Evolutionary conservation across 2,113 vertebrate genomes (phyloP), one percentile per base, ranked within the genome.

Genomic region (Thunnus maccoyii): DNA sequence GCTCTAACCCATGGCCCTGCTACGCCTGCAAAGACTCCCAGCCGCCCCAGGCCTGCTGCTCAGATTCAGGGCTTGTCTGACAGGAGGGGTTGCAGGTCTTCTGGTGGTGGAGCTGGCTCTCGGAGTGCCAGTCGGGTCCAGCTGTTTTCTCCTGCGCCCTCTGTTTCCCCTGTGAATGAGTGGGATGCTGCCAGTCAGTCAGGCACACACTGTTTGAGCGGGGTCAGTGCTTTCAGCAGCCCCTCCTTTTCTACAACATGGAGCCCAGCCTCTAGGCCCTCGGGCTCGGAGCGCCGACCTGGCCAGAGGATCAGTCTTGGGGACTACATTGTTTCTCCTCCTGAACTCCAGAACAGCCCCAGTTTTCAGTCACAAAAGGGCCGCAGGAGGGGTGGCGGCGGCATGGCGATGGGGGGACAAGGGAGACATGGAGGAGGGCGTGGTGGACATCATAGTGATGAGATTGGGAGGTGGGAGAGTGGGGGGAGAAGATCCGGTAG

Each of bases 11-110:
- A 99, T 89, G 97, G 97, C 3, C 97, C 97, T 1, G 91, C 97
- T 50, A 99, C 98, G 0, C 98, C 98, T 6, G 97, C 97, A 82
- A 98, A 98, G 91, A 97, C 95, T 48, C 96, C 96, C 51, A 96
- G 89, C 52, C 94, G 88, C 41, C 90, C 94, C 88, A 96, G 96
- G 86, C 86, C 94, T 9, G 16, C 84, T 16, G 75, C 87, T 17
- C 90, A 94, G 76, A 72, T 85, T 10, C 87, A 91, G 15, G 72
- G 88, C 2, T 93, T 89, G 77, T 51, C 88, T 65, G 93, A 94
- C 71, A 86, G 92, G 87, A 90, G 94, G 85, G 0, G 69, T 16
- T 63, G 71, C 86, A 82, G 88, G 20, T 84, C 92, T 14, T 78
- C 85, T 1, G 91, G 94, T 9, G 73, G 76, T 56, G 88, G 65